Evolutionary conservation across 2,113 vertebrate species (phyloP).

Genomic region (Actenoides hombroni): DNA sequence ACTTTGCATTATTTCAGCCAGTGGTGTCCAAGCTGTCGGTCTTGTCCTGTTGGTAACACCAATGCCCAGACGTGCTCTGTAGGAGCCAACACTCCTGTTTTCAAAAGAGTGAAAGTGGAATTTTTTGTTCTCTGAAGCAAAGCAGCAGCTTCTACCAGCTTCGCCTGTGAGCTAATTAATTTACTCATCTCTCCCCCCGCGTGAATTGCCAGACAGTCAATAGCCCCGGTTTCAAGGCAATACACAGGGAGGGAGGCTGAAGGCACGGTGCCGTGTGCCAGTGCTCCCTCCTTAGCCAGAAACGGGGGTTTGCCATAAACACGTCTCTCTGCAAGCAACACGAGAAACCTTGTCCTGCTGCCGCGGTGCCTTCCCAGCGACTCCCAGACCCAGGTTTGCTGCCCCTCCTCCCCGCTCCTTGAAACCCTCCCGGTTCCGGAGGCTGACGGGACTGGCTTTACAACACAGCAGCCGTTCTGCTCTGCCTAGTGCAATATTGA

Average conservation of each 20-base stretch:
- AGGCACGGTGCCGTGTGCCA: fast-evolving
- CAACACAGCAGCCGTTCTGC: background rate
- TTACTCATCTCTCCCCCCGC: background rate
- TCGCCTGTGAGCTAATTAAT: background rate
- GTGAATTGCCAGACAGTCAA: background rate
- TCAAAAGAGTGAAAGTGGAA: background rate
- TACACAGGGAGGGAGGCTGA: background rate
- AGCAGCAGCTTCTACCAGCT: background rate
- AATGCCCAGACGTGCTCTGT: background rate
- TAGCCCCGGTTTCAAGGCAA: background rate
- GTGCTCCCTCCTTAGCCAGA: fast-evolving
- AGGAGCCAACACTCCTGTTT: background rate
- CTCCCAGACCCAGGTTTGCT: background rate
- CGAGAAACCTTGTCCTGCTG: background rate
- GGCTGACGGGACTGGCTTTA: background rate
- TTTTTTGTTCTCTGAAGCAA: background rate
- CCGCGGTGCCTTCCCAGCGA: background rate
- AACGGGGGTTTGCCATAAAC: fast-evolving
- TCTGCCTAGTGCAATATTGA: slow-evolving; percentile 2
- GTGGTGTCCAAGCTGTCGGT: background rate
- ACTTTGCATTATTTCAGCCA: background rate
- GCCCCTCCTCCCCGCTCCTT: background rate
- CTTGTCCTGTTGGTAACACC: background rate
- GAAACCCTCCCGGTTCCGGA: background rate
- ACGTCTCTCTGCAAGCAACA: no score